These are phyloP conservation scores for Miniopterus natalensis DNA, from an alignment of 2,113 vertebrate genomes.

Conservation along the genomic window DNA sequence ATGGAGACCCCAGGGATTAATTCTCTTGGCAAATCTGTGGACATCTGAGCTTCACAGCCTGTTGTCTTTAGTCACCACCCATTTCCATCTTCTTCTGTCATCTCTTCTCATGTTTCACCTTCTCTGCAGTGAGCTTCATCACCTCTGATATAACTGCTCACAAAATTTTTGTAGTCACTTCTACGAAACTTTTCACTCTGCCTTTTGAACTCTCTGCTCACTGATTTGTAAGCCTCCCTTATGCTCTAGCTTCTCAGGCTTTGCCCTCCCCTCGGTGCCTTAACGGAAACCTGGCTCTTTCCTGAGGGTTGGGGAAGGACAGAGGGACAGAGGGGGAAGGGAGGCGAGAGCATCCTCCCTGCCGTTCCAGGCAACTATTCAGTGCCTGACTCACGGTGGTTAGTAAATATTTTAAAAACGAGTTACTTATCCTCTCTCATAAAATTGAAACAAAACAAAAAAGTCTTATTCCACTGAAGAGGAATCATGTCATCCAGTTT, in stretches of 20 bases:
- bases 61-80: not conserved
- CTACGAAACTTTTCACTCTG: not conserved
- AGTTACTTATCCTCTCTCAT: not conserved
- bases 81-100: not conserved
- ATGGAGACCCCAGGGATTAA: not conserved
- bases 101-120: not conserved
- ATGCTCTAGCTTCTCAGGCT: not conserved
- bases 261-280: not conserved
- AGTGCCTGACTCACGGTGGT: not conserved
- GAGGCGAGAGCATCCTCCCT: too few species aligned
- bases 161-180: not conserved
- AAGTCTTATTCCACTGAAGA: not conserved
- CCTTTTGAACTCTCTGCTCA: not conserved
- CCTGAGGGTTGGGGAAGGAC: not conserved
- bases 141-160: not conserved
- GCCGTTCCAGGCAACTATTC: not conserved
- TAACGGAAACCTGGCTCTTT: not conserved
- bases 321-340: not conserved
- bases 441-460: slow-evolving; percentile 3
- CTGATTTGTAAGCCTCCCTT: not conserved
- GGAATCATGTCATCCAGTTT: not conserved
- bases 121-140: not conserved
- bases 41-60: not conserved
- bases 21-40: not conserved
- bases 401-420: not conserved